Evolutionary conservation across 1,140 invertebrate species (phyloP).

Genomic region (Drosophila setifemur): DNA sequence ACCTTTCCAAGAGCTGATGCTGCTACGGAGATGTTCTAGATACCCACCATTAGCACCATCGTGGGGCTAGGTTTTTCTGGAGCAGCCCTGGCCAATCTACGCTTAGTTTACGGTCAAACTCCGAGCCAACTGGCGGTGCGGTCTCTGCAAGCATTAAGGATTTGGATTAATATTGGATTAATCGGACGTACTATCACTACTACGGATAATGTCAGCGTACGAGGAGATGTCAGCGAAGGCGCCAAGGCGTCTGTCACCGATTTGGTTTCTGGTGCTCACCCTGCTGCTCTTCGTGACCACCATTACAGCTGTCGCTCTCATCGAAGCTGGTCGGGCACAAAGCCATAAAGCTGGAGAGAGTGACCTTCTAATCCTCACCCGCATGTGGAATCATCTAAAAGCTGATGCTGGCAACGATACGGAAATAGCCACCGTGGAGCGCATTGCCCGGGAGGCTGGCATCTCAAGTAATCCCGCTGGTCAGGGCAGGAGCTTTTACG

Average conservation of each 20-base stretch:
- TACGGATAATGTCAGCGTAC: conserved; percentile 46
- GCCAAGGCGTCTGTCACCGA: conserved; percentile 14
- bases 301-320: conserved; percentile 35
- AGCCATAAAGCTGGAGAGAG: neutral
- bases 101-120: conserved; percentile 53
- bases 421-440: conserved; percentile 51
- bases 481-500: conserved; percentile 47
- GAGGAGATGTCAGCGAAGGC: conserved; percentile 53
- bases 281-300: conserved; percentile 51
- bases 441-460: conserved; percentile 43
- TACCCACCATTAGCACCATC: conserved; percentile 64
- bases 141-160: conserved; percentile 6
- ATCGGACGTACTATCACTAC: neutral
- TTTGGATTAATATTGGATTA: conserved; percentile 7
- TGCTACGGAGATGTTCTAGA: conserved; percentile 60
- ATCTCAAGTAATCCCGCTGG: conserved; percentile 23
- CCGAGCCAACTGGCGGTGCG: conserved; percentile 44
- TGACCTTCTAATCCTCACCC: conserved; percentile 46
- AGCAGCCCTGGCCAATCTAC: conserved; percentile 13
- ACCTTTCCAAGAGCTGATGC: conserved; percentile 50
- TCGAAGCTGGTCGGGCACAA: conserved; percentile 43
- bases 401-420: conserved; percentile 19
- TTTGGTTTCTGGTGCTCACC: conserved; percentile 50
- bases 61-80: conserved; percentile 55
- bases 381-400: conserved; percentile 50